Conservation (phyloP, 1,140 invertebrate species). For the Bombus confusus region DNA sequence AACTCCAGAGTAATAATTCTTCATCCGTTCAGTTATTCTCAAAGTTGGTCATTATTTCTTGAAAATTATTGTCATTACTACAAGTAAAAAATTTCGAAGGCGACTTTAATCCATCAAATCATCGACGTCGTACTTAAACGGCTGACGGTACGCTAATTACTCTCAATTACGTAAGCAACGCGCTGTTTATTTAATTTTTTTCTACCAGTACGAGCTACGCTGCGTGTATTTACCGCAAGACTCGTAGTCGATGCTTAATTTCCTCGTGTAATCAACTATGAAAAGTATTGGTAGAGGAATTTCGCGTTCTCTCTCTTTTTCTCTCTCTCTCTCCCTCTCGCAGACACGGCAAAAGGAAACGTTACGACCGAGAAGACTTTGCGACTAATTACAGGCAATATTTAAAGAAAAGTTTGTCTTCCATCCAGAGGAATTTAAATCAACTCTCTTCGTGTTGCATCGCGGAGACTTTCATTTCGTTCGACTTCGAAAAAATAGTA, state of each 20-base stretch:
- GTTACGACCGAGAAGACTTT: background rate
- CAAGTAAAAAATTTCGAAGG: too few species aligned
- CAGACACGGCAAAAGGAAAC: background rate
- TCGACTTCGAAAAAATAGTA: background rate
- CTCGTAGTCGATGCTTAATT: background rate
- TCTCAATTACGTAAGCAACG: background rate
- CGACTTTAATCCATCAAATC: background rate
- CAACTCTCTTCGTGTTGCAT: background rate
- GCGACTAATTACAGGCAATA: background rate
- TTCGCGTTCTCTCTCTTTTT: background rate
- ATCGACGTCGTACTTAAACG: background rate
- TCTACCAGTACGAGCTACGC: background rate
- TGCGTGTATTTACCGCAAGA: background rate
- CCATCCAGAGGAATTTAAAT: background rate
- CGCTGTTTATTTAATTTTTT: background rate
- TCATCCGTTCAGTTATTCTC: background rate
- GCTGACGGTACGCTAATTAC: background rate
- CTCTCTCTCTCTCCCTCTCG: too few species aligned
- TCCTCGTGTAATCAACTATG: background rate
- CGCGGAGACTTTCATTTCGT: background rate
- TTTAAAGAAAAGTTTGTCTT: background rate
- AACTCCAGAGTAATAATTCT: too few species aligned
- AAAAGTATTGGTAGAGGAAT: background rate
- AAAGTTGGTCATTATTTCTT: background rate
- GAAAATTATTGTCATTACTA: background rate